Base-by-base conservation (phyloP, 2,888 invertebrate species). In the Timandra comae region DNA sequence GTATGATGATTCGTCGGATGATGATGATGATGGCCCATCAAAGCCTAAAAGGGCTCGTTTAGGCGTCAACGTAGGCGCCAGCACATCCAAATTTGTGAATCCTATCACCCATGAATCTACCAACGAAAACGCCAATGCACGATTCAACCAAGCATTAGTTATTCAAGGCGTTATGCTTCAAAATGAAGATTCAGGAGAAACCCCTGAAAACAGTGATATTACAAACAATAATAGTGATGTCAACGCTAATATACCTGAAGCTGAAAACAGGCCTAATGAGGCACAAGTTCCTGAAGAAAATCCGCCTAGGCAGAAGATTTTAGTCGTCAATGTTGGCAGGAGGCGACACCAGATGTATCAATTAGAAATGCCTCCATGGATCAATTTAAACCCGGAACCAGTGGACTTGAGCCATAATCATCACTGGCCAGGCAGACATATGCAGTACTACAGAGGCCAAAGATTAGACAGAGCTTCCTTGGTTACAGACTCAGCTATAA, bases 401-500 rank as follows among this genome's bases (percentile, higher is more conserved):
- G 35, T 27, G 1, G 29, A 32, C 12, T 3, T 25, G 1, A 12
- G 12, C 0, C 9, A 24, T 10, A 12, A 2, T 11, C 6, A 2
- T 7, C 10, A 1, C 9, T 8, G 8, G 2, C 2, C 5, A 13
- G 29, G 40, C 5, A 24, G 10, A 0, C 28, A 28, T 0, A 13
- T 24, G 2, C 16, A n/a, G n/a, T n/a, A n/a, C n/a, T n/a, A n/a
- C n/a, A n/a, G n/a, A n/a, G n/a, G n/a, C n/a, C n/a, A n/a, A n/a
- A 20, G 33, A 0, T 9, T 32, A 3, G 39, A 27, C 11, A 42
- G 23, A 4, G 10, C 27, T 0, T 27, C 22, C 5, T 33, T 85
- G 0, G 67, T 84, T 0, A 67, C 80, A 0, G 86, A 86, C 30
- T 53, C 71, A 0, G 63, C 84, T 0, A 54, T 86, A 0, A 31